A percentile compares a stretch with the other conserved stretches of the same genome.
phyloP scores from a whole-genome alignment of 2,113 vertebrate genomes.

The Aleadryas rufinucha region DNA sequence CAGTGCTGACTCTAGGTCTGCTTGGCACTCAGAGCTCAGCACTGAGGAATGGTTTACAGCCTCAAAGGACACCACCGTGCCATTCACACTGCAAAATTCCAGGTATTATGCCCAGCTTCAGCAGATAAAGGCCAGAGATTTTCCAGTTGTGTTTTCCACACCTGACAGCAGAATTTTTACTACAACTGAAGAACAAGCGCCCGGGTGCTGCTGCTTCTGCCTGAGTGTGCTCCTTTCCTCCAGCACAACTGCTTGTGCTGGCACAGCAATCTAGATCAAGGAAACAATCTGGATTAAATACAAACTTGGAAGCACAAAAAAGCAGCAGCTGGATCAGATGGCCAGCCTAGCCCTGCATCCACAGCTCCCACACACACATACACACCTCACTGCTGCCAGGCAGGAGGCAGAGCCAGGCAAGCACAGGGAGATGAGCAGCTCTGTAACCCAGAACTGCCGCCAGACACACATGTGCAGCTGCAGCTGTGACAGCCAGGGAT shows the following conservation, averaged over 20 bases:
- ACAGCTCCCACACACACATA: neutral
- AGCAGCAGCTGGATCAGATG: neutral
- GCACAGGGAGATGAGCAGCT: neutral
- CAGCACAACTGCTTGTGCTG: neutral
- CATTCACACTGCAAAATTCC: neutral
- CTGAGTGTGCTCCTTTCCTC: neutral
- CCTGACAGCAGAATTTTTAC: neutral
- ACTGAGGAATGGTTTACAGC: neutral
- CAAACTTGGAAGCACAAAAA: neutral
- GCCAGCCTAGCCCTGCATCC: neutral
- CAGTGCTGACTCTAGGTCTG: neutral
- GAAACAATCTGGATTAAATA: neutral
- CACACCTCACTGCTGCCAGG: neutral
- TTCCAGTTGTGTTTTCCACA: neutral
- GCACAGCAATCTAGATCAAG: neutral
- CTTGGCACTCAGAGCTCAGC: neutral
- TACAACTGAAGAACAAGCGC: neutral
- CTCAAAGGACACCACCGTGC: neutral
- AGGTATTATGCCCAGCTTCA: neutral
- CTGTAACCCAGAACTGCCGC: conserved; percentile 15
- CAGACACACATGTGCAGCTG: neutral
- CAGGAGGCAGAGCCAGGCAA: neutral
- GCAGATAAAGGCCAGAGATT: neutral
- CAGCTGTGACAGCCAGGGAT: neutral
- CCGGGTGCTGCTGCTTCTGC: neutral